These are phyloP conservation scores for Brachionus manjavacas DNA, from an alignment of 1,140 invertebrate species.

Conservation along the genomic window DNA sequence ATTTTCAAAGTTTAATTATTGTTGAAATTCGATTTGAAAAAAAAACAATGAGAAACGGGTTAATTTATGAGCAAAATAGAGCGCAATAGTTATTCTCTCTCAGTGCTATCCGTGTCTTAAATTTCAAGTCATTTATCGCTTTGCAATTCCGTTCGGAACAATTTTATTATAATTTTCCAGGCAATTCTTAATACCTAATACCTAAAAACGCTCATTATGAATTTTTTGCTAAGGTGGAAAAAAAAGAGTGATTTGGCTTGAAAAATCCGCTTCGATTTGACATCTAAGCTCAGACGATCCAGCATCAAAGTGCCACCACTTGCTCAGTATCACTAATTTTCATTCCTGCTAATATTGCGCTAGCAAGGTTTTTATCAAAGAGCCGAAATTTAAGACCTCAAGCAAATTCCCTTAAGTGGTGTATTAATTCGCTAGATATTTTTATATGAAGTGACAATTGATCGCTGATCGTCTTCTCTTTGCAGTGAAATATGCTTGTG, in stretches of 20 bases:
- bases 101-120: not conserved
- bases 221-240: not conserved
- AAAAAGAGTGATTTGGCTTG: not conserved
- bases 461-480: not conserved
- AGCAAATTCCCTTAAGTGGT: not conserved
- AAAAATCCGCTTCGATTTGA: not conserved
- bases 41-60: conserved; percentile 19
- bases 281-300: not conserved
- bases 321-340: not conserved
- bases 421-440: not conserved
- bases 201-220: not conserved
- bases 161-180: conserved; percentile 23
- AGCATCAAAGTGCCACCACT: not conserved
- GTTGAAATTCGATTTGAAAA: conserved; percentile 15
- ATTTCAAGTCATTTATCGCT: not conserved
- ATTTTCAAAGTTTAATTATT: conserved; percentile 1
- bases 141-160: conserved; percentile 24
- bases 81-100: not conserved
- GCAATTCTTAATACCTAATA: not conserved
- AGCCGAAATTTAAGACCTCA: not conserved
- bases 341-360: not conserved
- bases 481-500: not conserved
- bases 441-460: not conserved
- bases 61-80: conserved; percentile 25
- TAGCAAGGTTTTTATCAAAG: not conserved